phyloP scores from a whole-genome alignment of 2,888 invertebrate species.

The Serripes groenlandicus region DNA sequence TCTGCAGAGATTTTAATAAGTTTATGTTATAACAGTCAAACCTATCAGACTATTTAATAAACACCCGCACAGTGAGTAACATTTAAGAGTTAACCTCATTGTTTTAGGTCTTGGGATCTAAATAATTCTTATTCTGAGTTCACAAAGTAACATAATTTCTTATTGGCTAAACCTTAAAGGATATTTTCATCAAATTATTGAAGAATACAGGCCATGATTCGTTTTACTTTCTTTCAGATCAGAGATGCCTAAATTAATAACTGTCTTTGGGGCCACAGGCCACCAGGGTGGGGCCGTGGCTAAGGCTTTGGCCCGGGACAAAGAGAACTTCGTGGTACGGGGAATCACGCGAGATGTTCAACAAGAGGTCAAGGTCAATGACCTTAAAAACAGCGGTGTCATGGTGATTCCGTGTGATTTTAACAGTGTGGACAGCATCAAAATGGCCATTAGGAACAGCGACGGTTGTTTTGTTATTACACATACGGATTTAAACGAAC shows the following conservation, averaged over 20 bases:
- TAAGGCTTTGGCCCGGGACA: constrained; percentile 69
- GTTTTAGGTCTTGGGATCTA: background rate
- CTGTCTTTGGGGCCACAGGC: constrained; percentile 80
- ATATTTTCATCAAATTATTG: no score
- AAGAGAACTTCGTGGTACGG: constrained; percentile 72
- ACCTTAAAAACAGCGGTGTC: constrained; percentile 67
- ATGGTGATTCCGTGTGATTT: constrained; percentile 73
- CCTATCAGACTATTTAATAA: no score
- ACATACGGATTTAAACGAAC: constrained; percentile 76
- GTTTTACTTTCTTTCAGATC: constrained; percentile 27
- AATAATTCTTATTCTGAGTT: background rate
- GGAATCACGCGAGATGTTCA: constrained; percentile 73
- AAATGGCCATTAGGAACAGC: constrained; percentile 66
- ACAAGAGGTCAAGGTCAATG: constrained; percentile 65
- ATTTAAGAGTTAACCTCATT: no score
- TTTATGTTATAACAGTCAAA: no score
- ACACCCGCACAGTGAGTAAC: no score
- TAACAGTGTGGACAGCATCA: constrained; percentile 67
- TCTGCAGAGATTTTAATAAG: no score
- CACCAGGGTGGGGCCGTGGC: constrained; percentile 79
- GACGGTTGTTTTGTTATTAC: constrained; percentile 81
- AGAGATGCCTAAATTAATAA: constrained; percentile 71
- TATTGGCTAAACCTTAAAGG: no score
- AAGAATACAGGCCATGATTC: no score
- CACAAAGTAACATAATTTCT: no score